Conservation (phyloP, 2,113 vertebrate genomes). For the Antigone vipio region DNA sequence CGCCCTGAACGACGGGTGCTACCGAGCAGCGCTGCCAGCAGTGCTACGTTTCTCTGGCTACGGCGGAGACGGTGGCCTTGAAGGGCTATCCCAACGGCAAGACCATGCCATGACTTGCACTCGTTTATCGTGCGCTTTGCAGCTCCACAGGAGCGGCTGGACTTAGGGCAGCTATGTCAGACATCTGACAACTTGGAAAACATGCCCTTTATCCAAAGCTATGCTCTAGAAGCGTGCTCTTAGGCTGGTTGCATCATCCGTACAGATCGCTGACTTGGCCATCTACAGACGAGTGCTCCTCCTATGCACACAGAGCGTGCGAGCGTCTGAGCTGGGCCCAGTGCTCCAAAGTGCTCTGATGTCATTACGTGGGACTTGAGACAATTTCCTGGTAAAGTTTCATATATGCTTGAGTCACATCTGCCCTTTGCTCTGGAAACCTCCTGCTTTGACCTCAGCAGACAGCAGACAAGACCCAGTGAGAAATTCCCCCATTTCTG, state of each 20-base stretch:
- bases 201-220: neutral
- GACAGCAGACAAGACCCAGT: neutral
- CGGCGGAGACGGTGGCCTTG: neutral
- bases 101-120: neutral
- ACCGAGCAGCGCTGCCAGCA: neutral
- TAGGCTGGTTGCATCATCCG: neutral
- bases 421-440: conserved; percentile 8
- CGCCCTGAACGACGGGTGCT: neutral
- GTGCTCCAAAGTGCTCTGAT: neutral
- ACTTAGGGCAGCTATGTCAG: neutral
- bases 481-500: neutral
- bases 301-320: neutral
- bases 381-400: neutral
- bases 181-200: neutral
- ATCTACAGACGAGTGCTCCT: neutral
- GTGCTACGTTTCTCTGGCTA: neutral
- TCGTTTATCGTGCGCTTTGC: neutral
- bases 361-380: neutral
- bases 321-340: neutral
- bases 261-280: neutral
- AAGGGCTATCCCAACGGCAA: neutral
- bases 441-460: neutral
- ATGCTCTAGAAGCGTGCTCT: neutral
- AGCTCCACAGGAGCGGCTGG: neutral
- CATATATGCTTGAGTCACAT: neutral